Evolutionary conservation across 2,113 vertebrate genomes (phyloP).

Genomic region (Psittacara wagleri): DNA sequence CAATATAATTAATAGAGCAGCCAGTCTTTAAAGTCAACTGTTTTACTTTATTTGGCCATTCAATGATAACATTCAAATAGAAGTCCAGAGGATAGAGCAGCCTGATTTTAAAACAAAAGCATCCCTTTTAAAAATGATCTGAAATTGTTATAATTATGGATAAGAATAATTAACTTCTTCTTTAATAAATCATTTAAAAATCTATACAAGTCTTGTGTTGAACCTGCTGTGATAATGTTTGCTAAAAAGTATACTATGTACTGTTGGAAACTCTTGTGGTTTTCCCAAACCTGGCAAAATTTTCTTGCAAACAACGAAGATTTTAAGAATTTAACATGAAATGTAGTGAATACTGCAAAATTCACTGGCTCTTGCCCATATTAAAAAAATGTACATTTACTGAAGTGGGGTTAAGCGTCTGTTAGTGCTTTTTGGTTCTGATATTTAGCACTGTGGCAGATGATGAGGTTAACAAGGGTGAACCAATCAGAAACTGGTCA

Average conservation of each 20-base stretch:
- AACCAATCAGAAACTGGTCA: not conserved
- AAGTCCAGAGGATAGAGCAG: not conserved
- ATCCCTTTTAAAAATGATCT: not conserved
- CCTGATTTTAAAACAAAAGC: not conserved
- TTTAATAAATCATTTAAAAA: not conserved
- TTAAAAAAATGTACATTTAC: not conserved
- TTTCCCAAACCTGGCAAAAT: not conserved
- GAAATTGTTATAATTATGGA: not conserved
- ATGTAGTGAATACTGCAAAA: not conserved
- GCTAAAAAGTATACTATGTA: not conserved
- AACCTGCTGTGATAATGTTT: not conserved
- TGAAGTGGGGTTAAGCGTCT: not conserved
- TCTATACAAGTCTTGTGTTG: not conserved
- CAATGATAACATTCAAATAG: not conserved
- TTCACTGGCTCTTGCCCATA: not conserved
- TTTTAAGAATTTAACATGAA: not conserved
- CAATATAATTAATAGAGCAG: conserved; percentile 23
- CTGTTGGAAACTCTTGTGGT: not conserved
- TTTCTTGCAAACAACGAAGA: not conserved
- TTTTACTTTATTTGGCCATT: not conserved
- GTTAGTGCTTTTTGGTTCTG: not conserved
- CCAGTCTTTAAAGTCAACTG: not conserved
- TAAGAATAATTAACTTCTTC: not conserved
- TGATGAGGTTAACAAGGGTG: not conserved
- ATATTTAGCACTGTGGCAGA: not conserved